These are phyloP conservation scores for Diadema setosum DNA, from an alignment of 35 echinoderm and acorn worm species.

Conservation along the genomic window DNA sequence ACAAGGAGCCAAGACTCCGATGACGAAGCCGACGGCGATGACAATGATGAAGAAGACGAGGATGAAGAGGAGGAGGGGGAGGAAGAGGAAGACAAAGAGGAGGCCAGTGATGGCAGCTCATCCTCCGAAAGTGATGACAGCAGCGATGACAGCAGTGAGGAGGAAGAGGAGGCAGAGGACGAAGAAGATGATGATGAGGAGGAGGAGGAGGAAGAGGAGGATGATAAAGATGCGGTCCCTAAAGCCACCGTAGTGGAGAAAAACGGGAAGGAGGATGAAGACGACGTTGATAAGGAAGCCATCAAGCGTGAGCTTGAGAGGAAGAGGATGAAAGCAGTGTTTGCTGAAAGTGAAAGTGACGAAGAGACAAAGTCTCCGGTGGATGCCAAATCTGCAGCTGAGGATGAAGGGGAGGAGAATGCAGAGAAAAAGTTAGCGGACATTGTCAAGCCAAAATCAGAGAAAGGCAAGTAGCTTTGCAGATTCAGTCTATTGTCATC, in stretches of 20 bases:
- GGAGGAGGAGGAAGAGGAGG: constrained; percentile 3
- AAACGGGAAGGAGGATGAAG: background rate
- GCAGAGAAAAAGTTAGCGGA: background rate
- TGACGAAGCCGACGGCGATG: background rate
- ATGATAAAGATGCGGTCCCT: background rate
- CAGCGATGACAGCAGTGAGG: background rate
- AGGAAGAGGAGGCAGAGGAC: background rate
- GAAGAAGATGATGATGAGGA: background rate
- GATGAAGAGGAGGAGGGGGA: background rate
- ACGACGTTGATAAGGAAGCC: background rate
- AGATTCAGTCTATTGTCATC: no score
- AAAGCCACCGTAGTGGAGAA: background rate
- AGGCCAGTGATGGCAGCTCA: background rate
- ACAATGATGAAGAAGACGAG: background rate
- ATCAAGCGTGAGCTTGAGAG: background rate
- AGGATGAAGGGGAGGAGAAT: background rate
- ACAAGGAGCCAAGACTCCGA: background rate
- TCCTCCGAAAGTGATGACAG: constrained; percentile 20
- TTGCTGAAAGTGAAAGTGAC: background rate
- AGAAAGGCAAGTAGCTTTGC: background rate
- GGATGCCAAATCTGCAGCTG: background rate
- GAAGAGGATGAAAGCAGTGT: background rate
- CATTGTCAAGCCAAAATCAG: constrained; percentile 11
- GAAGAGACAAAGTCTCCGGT: background rate
- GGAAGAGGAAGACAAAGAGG: constrained; percentile 8